Conservation (phyloP, 2,797 vertebrate species). For the Spheniscus humboldti region DNA sequence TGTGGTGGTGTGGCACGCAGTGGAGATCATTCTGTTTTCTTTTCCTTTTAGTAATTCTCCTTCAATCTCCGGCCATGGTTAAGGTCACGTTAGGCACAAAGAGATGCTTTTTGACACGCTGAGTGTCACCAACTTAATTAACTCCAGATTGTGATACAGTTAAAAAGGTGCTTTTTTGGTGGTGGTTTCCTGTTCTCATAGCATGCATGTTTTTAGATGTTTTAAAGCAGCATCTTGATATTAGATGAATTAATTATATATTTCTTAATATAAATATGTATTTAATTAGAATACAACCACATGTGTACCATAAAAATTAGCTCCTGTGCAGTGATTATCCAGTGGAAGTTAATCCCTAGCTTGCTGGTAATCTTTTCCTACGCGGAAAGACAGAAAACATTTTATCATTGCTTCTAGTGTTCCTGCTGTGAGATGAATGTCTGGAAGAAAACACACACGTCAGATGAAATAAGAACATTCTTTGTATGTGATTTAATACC, state of each 20-base stretch:
- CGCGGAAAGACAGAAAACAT: neutral
- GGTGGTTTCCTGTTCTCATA: neutral
- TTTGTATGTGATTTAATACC: neutral
- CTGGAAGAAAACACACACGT: neutral
- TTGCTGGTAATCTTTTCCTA: neutral
- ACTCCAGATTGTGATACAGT: neutral
- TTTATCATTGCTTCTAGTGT: neutral
- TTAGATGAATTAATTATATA: neutral
- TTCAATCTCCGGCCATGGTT: neutral
- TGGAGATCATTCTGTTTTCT: neutral
- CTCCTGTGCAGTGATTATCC: neutral
- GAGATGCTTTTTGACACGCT: neutral
- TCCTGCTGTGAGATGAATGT: neutral
- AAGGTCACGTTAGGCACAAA: neutral
- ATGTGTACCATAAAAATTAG: neutral
- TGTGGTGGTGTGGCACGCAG: neutral
- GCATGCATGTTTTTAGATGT: neutral
- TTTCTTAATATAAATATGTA: neutral
- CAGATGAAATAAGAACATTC: slow-evolving; percentile 11
- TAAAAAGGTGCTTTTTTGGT: neutral
- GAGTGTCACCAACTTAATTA: neutral
- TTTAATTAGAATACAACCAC: neutral
- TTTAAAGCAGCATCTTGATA: neutral
- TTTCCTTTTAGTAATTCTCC: neutral
- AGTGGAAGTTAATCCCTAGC: neutral